Conservation (phyloP, 2,113 vertebrate genomes). For the Telmatochromis brachygnathus region DNA sequence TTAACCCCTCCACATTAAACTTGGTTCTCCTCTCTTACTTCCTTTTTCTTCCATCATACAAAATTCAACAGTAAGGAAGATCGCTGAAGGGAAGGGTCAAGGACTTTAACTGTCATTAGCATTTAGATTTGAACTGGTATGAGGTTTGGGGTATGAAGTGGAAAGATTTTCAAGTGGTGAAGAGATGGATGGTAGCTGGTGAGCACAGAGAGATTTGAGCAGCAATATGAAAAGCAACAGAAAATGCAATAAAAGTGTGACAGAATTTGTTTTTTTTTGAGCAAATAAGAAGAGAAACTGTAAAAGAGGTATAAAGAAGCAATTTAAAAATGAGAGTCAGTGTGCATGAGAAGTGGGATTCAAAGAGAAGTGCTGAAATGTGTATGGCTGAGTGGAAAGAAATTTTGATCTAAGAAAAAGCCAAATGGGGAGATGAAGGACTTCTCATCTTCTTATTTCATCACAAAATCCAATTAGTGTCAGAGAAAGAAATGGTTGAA, state of each 20-base stretch:
- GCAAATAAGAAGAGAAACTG: background rate
- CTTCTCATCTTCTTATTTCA: background rate
- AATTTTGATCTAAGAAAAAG: background rate
- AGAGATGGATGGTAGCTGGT: background rate
- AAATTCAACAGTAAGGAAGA: conserved; percentile 44
- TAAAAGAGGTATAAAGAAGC: background rate
- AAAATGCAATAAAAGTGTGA: background rate
- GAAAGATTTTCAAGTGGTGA: conserved; percentile 20
- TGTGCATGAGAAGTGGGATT: background rate
- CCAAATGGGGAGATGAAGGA: background rate
- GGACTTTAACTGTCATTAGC: conserved; percentile 61
- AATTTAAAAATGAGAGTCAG: conserved; percentile 5
- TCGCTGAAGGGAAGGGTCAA: conserved; percentile 41
- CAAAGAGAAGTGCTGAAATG: background rate
- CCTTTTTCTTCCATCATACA: conserved; percentile 38
- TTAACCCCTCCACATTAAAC: conserved; percentile 51
- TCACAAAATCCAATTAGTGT: background rate
- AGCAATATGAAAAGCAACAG: background rate
- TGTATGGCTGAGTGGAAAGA: background rate
- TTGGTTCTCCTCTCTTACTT: background rate
- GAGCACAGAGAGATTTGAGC: background rate
- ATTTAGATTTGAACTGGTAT: conserved; percentile 62
- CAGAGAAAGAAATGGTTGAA: background rate
- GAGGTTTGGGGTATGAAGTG: conserved; percentile 25
- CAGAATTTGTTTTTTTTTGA: conserved; percentile 6